phyloP scores from a whole-genome alignment of 2,797 vertebrate genomes.

The Oreortyx pictus region DNA sequence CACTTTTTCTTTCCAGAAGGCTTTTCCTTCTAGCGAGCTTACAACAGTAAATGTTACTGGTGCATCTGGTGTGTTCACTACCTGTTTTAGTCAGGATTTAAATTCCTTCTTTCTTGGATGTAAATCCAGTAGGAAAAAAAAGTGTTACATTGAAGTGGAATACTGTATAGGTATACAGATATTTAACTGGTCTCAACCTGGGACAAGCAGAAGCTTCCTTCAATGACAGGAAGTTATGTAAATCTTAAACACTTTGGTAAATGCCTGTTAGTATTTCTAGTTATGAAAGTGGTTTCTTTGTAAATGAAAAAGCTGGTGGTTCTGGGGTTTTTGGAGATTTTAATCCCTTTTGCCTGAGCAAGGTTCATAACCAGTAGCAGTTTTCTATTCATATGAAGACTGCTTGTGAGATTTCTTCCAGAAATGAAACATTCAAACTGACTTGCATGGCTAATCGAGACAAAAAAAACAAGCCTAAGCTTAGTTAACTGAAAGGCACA shows the following conservation, averaged over 20 bases:
- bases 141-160: not conserved
- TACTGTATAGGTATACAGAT: not conserved
- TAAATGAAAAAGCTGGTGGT: not conserved
- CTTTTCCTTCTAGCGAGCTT: not conserved
- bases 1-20: not conserved
- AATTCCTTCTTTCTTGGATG: not conserved
- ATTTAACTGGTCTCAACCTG: not conserved
- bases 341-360: not conserved
- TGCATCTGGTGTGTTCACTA: not conserved
- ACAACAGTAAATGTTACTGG: not conserved
- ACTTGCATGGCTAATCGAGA: constrained; percentile 30
- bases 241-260: not conserved
- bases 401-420: constrained; percentile 19
- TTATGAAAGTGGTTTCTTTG: not conserved
- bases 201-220: not conserved
- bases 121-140: not conserved
- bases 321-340: not conserved
- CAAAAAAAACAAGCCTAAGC: constrained; percentile 42
- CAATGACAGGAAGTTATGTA: not conserved
- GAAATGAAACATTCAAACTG: constrained; percentile 47
- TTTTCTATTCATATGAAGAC: not conserved
- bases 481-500: constrained; percentile 44
- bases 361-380: not conserved
- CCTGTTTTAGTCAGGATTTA: not conserved
- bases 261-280: not conserved